phyloP scores from a whole-genome alignment of 2,113 vertebrate species.

The Xenotilapia leptura region DNA sequence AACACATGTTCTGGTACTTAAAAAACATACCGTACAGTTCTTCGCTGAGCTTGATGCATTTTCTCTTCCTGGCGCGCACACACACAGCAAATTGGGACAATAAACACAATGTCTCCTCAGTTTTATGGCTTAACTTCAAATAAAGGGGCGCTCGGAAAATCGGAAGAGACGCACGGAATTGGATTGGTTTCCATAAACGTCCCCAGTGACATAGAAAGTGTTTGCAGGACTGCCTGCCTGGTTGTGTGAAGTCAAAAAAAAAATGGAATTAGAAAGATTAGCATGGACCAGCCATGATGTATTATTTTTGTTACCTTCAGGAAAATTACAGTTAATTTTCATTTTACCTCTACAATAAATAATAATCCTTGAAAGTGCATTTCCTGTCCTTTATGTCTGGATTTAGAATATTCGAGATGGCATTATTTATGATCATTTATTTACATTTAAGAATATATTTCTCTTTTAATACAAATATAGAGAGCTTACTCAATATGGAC shows the following conservation, averaged over 20 bases:
- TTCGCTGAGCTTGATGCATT: neutral
- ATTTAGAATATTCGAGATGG: neutral
- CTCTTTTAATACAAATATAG: neutral
- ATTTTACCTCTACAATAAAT: neutral
- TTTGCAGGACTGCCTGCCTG: constrained; percentile 3
- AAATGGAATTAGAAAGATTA: neutral
- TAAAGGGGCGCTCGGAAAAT: neutral
- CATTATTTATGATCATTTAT: neutral
- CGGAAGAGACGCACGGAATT: constrained; percentile 1
- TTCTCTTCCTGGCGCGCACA: neutral
- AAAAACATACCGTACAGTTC: neutral
- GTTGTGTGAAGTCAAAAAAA: neutral
- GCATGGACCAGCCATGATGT: neutral
- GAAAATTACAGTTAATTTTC: neutral
- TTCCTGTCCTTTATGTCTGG: neutral
- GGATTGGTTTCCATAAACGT: constrained; percentile 20
- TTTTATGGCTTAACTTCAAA: constrained; percentile 26
- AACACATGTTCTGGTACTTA: neutral
- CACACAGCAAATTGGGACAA: neutral
- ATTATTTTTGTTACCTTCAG: neutral
- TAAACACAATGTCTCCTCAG: constrained; percentile 19
- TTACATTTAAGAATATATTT: neutral
- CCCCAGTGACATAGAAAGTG: neutral
- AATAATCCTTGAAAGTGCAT: neutral
- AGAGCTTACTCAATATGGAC: neutral